These are phyloP conservation scores for Crotalus tigris DNA, from an alignment of 2,113 vertebrate genomes.

Conservation along the genomic window DNA sequence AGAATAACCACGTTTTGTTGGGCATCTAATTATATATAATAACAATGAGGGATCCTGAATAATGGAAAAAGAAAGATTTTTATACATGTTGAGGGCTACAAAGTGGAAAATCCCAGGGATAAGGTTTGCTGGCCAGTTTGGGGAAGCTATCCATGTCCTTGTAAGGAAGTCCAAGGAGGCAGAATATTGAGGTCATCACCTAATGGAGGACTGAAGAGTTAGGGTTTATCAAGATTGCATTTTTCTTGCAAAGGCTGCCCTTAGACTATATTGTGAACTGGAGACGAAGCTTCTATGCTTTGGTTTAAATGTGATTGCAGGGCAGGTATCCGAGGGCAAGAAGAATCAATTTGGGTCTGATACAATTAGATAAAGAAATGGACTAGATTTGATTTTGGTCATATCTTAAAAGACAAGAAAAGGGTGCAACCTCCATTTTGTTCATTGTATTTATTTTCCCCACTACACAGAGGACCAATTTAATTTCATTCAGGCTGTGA, in stretches of 20 bases:
- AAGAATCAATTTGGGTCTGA: not conserved
- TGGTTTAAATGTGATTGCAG: not conserved
- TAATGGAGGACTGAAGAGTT: not conserved
- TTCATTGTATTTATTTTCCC: not conserved
- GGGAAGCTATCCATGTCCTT: not conserved
- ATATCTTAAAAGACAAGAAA: not conserved
- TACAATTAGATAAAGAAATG: not conserved
- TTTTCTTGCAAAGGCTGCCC: not conserved
- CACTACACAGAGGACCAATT: not conserved
- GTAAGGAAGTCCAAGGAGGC: not conserved
- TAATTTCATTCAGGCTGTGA: not conserved
- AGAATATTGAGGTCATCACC: not conserved
- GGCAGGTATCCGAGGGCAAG: not conserved
- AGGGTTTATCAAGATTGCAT: not conserved
- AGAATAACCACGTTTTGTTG: not conserved
- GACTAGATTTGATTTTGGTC: not conserved
- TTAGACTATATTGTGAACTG: not conserved
- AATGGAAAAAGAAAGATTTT: not conserved
- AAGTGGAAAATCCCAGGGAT: not conserved
- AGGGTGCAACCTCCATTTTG: not conserved
- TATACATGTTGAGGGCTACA: not conserved
- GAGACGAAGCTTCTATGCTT: not conserved
- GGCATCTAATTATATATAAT: not conserved
- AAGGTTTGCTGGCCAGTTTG: not conserved
- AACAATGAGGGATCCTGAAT: not conserved